Base-by-base conservation (phyloP, 2,888 invertebrate genomes). In the Anoncus sp. region DNA sequence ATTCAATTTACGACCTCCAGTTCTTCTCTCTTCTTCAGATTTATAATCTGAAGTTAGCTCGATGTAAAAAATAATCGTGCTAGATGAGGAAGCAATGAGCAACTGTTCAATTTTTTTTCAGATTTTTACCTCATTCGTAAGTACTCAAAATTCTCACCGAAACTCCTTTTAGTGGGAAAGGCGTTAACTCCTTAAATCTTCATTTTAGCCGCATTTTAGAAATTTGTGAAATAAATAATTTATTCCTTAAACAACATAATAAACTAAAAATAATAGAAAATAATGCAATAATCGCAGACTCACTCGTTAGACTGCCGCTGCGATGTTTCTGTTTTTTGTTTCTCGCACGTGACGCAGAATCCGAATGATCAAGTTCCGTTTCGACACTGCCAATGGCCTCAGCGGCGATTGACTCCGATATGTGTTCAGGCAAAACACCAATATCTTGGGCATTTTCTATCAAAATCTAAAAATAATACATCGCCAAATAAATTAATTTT, bases 291-390 rank as follows among this genome's bases (percentile, higher is more conserved):
- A 47, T 16, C 16, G 14, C 35, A 12, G 6, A 69, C 93, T 93
- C 93, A 96, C 97, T 94, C 92, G 97, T 97, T 82, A 97, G 93
- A 84, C 97, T 97, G 84, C 97, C 97, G 93, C 97, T 93, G 87
- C 97, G 93, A 91, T 97, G 96, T 91, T 96, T 97, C 88, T 95
- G 94, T 87, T 93, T 93, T 83, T 94, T 94, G 74, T 92, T 92
- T 79, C 92, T 89, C 43, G 80, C 73, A 57, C 83, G 85, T 40
- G 83, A 80, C 16, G 82, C 81, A 18, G 83, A 80, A 72, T 89
- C 88, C 3, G 89, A 89, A 22, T 83, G 69, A 77, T 90, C 85
- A 51, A 90, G 81, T 63, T 90, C 89, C 59, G 85, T 86, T 20
- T 89, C 89, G 0, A 86, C 81, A 20, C 87, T 89, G 20, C 87